Percentiles rank a stretch among this genome's conserved stretches.
Conservation (phyloP, 2,113 vertebrate species). For the Phodopus roborovskii region DNA sequence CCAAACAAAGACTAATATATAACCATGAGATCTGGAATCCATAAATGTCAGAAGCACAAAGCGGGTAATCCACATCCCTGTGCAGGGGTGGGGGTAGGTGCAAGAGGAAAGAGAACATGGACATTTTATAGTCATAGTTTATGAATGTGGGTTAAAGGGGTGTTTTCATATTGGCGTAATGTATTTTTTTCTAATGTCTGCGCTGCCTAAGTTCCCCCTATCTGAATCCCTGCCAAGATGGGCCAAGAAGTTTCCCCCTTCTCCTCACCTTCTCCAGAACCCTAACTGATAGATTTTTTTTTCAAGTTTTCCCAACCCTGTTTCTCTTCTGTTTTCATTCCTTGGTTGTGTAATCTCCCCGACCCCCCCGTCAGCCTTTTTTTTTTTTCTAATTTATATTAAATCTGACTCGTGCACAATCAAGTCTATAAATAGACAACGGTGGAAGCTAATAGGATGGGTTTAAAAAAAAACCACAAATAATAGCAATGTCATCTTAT, state of each 20-base stretch:
- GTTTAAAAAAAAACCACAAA: slow-evolving; percentile 13
- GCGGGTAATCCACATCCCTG: slow-evolving; percentile 52
- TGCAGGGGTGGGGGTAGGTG: background rate
- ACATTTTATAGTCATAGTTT: slow-evolving; percentile 51
- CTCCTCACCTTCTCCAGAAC: background rate
- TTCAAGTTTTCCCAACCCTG: slow-evolving; percentile 12
- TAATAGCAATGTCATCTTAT: background rate
- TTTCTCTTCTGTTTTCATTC: background rate
- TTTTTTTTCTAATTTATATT: background rate
- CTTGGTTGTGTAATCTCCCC: slow-evolving; percentile 10
- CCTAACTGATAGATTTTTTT: background rate
- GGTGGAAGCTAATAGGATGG: background rate
- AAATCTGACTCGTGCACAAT: background rate
- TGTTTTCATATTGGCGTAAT: slow-evolving; percentile 42
- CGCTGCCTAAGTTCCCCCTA: slow-evolving; percentile 31
- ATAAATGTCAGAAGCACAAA: slow-evolving; percentile 72
- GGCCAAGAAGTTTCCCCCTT: slow-evolving; percentile 34
- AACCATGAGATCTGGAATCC: slow-evolving; percentile 72
- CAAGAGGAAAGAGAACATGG: slow-evolving; percentile 32
- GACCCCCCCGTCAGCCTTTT: background rate
- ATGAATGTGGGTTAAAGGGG: slow-evolving; percentile 49
- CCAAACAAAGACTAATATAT: slow-evolving; percentile 72
- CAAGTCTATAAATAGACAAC: background rate
- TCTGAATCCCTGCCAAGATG: slow-evolving; percentile 47
- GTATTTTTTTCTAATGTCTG: slow-evolving; percentile 31